Evolutionary conservation across 2,113 vertebrate genomes (phyloP).

Genomic region (Lichenostomus cassidix): DNA sequence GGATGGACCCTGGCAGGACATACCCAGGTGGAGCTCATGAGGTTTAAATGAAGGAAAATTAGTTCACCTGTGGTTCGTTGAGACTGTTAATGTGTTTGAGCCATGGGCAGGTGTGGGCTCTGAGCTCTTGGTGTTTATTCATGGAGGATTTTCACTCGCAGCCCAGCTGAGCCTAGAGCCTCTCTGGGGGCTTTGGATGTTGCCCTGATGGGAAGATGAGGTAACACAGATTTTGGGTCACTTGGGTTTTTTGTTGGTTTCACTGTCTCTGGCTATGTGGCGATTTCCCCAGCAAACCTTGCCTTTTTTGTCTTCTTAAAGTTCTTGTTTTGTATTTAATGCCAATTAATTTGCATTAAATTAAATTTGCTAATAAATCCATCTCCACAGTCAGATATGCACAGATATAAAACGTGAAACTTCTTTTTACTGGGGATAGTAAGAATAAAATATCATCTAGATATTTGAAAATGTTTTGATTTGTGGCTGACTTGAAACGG

Average conservation of each 20-base stretch:
- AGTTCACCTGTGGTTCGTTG: fast-evolving
- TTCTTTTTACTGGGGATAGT: not conserved
- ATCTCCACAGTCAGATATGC: not conserved
- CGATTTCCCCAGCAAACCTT: not conserved
- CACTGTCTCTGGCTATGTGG: not conserved
- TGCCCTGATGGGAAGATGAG: not conserved
- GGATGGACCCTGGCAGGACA: not conserved
- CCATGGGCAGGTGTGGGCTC: fast-evolving
- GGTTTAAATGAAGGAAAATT: fast-evolving
- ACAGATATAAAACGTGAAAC: not conserved
- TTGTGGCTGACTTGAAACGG: not conserved
- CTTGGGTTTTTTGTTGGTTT: not conserved
- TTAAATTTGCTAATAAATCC: not conserved
- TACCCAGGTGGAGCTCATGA: fast-evolving
- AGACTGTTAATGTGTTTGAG: fast-evolving
- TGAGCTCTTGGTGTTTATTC: not conserved
- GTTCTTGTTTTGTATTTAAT: not conserved
- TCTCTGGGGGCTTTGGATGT: not conserved
- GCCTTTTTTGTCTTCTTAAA: not conserved
- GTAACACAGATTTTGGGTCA: not conserved
- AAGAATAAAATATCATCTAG: not conserved
- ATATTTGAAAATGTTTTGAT: not conserved
- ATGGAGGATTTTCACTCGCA: fast-evolving
- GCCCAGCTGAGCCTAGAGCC: not conserved
- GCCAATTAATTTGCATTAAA: fast-evolving